Conservation (phyloP, 2,888 invertebrate species). For the Capitulum mitella region DNA sequence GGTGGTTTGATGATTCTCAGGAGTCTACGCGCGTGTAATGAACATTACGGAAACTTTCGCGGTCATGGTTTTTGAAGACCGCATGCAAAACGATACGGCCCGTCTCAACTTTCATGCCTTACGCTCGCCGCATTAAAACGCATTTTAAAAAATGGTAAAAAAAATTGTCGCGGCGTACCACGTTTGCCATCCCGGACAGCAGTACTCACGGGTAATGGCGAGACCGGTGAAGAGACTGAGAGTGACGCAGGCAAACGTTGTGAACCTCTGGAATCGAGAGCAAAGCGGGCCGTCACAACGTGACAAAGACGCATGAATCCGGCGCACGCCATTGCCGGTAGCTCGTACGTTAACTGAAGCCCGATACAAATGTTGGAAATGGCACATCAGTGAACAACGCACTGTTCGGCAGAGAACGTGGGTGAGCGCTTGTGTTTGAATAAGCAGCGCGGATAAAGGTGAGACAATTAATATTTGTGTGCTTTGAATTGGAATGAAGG, state of each 20-base stretch:
- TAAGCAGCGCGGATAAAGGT: too few relatives aligned
- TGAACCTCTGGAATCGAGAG: conserved; percentile 65
- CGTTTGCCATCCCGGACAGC: background rate
- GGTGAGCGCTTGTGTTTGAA: too few relatives aligned
- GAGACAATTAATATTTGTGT: too few relatives aligned
- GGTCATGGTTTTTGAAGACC: background rate
- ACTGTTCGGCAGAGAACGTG: too few relatives aligned
- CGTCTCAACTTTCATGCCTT: background rate
- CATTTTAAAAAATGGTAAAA: background rate
- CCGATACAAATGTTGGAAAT: too few relatives aligned
- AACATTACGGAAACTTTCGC: background rate
- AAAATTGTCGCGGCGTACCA: background rate
- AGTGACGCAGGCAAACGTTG: conserved; percentile 85
- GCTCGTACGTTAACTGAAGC: too few relatives aligned
- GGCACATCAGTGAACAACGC: too few relatives aligned
- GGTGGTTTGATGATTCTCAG: too few relatives aligned
- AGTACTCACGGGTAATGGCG: conserved; percentile 75
- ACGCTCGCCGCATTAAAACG: background rate
- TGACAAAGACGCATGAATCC: background rate
- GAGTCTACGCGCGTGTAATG: too few relatives aligned
- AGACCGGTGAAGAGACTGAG: conserved; percentile 88
- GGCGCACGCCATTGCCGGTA: too few relatives aligned
- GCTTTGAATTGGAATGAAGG: too few relatives aligned
- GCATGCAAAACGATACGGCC: background rate
- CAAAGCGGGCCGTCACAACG: conserved; percentile 33